These are phyloP conservation scores for Argynnis bischoffii DNA, from an alignment of 2,888 invertebrate species.

Conservation along the genomic window DNA sequence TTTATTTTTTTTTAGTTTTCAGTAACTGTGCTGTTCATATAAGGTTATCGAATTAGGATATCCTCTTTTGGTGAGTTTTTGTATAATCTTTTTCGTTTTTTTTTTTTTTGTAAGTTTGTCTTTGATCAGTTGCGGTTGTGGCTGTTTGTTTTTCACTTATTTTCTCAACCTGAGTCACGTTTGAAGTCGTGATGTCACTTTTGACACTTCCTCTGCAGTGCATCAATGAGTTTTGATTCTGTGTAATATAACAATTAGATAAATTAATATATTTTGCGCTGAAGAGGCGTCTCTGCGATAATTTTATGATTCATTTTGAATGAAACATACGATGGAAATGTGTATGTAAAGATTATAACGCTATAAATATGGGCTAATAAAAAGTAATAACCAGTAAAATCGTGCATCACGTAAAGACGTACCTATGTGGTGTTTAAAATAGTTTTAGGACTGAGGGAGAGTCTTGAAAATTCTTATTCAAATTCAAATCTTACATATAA, in stretches of 20 bases:
- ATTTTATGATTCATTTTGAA: conserved; percentile 24
- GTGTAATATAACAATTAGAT: conserved; percentile 11
- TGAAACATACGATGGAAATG: conserved; percentile 2
- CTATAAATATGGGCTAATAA: conserved; percentile 1
- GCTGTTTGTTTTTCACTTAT: conserved; percentile 45
- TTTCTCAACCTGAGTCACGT: conserved; percentile 45
- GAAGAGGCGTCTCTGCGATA: conserved; percentile 27
- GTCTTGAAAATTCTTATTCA: no score
- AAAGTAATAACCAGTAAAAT: neutral
- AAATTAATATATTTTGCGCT: conserved; percentile 2
- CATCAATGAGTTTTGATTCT: neutral
- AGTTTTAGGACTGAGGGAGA: neutral
- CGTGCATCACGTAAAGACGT: conserved; percentile 2
- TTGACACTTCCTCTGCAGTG: conserved; percentile 30
- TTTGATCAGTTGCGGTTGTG: conserved; percentile 34
- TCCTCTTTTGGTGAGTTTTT: conserved; percentile 53
- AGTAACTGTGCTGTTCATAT: conserved; percentile 64
- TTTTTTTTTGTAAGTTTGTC: conserved; percentile 33
- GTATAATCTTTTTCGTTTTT: conserved; percentile 49
- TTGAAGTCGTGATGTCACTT: conserved; percentile 47
- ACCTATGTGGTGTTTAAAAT: neutral
- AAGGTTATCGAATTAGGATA: conserved; percentile 74
- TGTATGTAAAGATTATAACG: conserved; percentile 8
- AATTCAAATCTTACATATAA: no score
- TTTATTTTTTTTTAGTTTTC: conserved; percentile 38